Evolutionary conservation across 2,113 vertebrate species (phyloP), one percentile per base, ranked within the genome.

Genomic region (Odontesthes bonariensis): DNA sequence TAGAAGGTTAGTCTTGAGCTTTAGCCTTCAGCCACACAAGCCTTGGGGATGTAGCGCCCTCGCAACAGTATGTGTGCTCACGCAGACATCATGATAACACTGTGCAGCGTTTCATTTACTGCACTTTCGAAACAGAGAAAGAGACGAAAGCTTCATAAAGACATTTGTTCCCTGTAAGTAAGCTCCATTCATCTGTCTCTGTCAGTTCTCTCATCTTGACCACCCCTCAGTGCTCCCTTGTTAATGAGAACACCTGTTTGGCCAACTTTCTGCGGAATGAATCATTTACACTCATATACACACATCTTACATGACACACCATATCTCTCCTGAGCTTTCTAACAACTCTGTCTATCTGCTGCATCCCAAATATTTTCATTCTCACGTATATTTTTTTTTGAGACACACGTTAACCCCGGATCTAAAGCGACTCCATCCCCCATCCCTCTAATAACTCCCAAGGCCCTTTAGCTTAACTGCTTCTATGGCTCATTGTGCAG

Each of bases 241-340:
- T 90, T 92, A 90, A 92, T 90, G 75, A 79, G 83, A 86, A 88
- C 90, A 92, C 88, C 89, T 93, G 89, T 88, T 87, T 88, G 86
- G 75, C 74, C 80, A 86, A 88, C 88, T 65, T 77, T 31, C 69
- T 81, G 76, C 81, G 85, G 89, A 92, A 80, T 75, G 75, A 86
- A 67, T 58, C 75, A 64, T 88, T 92, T 88, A 85, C 69, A 74
- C 85, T 85, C 9, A 10, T 55, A 32, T 80, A 72, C 77, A 60
- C 73, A 71, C 65, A 46, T 80, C 69, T 75, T 63, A 70, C 86
- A 66, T n/a, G 81, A 70, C 81, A 58, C 38, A 20, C 31, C 44
- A 22, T 13, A 52, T 84, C 72, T 87, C 85, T 65, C 74, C 3
- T 35, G 81, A 79, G 76, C 73, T 78, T 73, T 75, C 52, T 70